phyloP scores from a whole-genome alignment of 2,113 vertebrate genomes.

The Brachionichthys hirsutus region DNA sequence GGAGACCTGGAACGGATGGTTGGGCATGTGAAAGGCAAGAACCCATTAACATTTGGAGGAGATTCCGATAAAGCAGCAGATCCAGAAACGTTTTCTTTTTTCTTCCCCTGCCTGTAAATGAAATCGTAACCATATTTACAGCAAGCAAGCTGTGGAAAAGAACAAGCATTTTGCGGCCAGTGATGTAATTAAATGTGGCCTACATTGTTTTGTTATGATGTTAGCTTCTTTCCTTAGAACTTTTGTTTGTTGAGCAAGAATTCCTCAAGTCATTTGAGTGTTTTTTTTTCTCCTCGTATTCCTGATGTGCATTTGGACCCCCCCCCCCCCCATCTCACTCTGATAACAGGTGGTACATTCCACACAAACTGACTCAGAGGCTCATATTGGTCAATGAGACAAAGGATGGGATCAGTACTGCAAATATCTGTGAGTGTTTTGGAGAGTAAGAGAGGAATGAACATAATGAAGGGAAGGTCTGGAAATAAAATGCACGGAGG shows the following conservation, averaged over 20 bases:
- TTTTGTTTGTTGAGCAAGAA: conserved; percentile 13
- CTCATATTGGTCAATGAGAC: conserved; percentile 4
- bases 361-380: conserved; percentile 28
- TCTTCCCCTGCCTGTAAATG: conserved; percentile 24
- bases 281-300: not conserved
- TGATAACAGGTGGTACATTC: conserved; percentile 17
- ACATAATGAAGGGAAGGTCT: conserved; percentile 7
- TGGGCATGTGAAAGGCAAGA: too few relatives aligned
- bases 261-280: conserved; percentile 2
- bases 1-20: too few relatives aligned
- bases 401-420: conserved; percentile 6
- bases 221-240: conserved; percentile 18
- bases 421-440: conserved; percentile 27
- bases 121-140: conserved; percentile 25
- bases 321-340: conserved; percentile 5
- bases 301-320: not conserved
- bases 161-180: conserved; percentile 23
- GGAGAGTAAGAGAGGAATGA: not conserved
- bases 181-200: conserved; percentile 41
- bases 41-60: too few relatives aligned
- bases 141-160: conserved; percentile 32
- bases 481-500: not conserved
- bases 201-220: conserved; percentile 41
- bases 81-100: too few relatives aligned
- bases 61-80: too few relatives aligned